These are phyloP conservation scores for Eilema sororculum DNA, from an alignment of 2,888 invertebrate species.

Conservation along the genomic window DNA sequence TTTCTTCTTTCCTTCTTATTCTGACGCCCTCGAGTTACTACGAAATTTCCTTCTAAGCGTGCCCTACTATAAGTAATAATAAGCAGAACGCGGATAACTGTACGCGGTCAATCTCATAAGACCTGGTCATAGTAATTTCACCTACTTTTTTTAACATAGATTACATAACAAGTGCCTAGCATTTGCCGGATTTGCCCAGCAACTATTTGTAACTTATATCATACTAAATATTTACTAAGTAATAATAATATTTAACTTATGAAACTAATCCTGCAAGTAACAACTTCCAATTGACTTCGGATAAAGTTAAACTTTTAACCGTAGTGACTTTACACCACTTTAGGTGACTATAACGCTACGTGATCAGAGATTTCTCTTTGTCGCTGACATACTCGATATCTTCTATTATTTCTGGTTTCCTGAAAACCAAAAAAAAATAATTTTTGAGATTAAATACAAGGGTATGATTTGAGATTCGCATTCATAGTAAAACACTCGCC, in stretches of 20 bases:
- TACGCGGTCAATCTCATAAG: neutral
- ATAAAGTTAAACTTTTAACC: conserved; percentile 23
- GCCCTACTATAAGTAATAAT: too few species aligned
- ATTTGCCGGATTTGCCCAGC: too few species aligned
- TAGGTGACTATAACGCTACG: conserved; percentile 35
- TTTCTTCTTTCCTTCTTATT: too few species aligned
- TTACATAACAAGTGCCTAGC: too few species aligned
- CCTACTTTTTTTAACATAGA: neutral
- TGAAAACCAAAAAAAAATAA: conserved; percentile 34
- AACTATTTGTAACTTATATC: neutral
- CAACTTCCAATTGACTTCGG: neutral
- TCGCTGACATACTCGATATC: conserved; percentile 54
- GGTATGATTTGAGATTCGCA: too few species aligned
- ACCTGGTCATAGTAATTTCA: neutral
- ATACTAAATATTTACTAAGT: conserved; percentile 3
- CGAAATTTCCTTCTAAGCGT: too few species aligned
- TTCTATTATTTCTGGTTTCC: conserved; percentile 54
- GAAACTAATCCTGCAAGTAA: neutral
- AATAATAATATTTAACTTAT: neutral
- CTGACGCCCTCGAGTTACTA: too few species aligned
- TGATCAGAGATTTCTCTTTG: conserved; percentile 55
- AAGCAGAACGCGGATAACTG: too few species aligned
- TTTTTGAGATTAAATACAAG: too few species aligned
- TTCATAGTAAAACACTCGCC: too few species aligned
- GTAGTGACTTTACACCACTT: neutral